These are phyloP conservation scores for Geodia barretti DNA, from an alignment of 37 sponge, comb jelly and placozoan genomes.

Conservation along the genomic window DNA sequence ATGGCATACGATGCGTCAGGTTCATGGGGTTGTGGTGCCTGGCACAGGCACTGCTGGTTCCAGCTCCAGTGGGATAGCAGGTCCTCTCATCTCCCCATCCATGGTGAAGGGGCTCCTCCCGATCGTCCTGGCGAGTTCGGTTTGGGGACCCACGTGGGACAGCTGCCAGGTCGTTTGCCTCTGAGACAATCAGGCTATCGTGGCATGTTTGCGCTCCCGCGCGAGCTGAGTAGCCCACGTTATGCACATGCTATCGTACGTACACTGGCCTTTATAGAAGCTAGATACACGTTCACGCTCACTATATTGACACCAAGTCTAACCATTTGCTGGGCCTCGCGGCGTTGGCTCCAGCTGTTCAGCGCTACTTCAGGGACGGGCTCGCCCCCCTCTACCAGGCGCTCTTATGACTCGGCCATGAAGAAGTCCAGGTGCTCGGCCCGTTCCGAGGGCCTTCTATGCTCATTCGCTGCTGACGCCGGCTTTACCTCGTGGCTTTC, in stretches of 20 bases:
- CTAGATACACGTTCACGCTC: not conserved
- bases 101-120: constrained; percentile 50
- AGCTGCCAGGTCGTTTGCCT: constrained; percentile 18
- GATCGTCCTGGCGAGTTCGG: constrained; percentile 12
- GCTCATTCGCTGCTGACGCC: not conserved
- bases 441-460: not conserved
- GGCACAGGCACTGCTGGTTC: constrained; percentile 31
- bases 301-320: not conserved
- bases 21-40: constrained; percentile 61
- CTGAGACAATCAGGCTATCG: constrained; percentile 61
- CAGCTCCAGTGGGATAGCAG: constrained; percentile 39
- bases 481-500: not conserved
- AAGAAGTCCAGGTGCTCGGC: not conserved
- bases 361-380: not conserved
- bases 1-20: constrained; percentile 62
- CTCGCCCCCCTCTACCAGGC: not conserved
- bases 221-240: constrained; percentile 7
- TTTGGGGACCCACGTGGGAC: constrained; percentile 46
- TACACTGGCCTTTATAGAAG: constrained; percentile 24
- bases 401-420: not conserved
- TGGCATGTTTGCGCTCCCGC: constrained; percentile 6
- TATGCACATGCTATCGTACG: constrained; percentile 55
- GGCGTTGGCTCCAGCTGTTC: not conserved
- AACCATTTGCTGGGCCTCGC: constrained; percentile 7
- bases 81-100: constrained; percentile 8